Evolutionary conservation across 2,888 invertebrate species (phyloP), one percentile per base, ranked within the genome.

Genomic region (Timema cristinae): DNA sequence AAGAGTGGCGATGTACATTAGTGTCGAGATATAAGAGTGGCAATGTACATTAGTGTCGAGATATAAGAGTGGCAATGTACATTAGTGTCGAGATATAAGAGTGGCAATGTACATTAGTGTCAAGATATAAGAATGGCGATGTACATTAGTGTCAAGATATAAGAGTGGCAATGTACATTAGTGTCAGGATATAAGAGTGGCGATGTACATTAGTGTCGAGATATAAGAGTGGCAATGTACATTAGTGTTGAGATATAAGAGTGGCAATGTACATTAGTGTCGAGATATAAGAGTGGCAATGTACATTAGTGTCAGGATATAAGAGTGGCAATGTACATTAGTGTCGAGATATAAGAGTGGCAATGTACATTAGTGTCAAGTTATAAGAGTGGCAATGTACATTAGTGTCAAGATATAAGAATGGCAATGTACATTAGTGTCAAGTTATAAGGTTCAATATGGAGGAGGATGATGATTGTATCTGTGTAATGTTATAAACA

Each of bases 151-250:
- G 13, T 54, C 13, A 54, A 15, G 15, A 15, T 13, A 15, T 13
- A 4, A 54, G 15, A n/a, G n/a, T n/a, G 80, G 50, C 6, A 68
- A 7, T 50, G 54, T 32, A 32, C 4, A 4, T 32, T 32, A 32
- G 32, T 32, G 32, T 32, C 32, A 32, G 4, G 32, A 32, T 32
- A 32, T 32, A n/a, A n/a, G 32, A 2, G 32, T 66, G 47, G 16
- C n/a, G 61, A 52, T 68, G 4, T 54, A 54, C 13, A 54, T 15
- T 54, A 2, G 13, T 54, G 13, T 54, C 13, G 4, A 15, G 15
- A 15, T 13, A 15, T 13, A 4, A 54, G 15, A n/a, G n/a, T n/a
- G 80, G 50, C 6, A 68, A 7, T 50, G 54, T 32, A 32, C 4
- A 4, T 32, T 32, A 32, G 32, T 32, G 32, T 32, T 4, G 4